Evolutionary conservation across 2,888 invertebrate genomes (phyloP).

Genomic region (Aphidius colemani): DNA sequence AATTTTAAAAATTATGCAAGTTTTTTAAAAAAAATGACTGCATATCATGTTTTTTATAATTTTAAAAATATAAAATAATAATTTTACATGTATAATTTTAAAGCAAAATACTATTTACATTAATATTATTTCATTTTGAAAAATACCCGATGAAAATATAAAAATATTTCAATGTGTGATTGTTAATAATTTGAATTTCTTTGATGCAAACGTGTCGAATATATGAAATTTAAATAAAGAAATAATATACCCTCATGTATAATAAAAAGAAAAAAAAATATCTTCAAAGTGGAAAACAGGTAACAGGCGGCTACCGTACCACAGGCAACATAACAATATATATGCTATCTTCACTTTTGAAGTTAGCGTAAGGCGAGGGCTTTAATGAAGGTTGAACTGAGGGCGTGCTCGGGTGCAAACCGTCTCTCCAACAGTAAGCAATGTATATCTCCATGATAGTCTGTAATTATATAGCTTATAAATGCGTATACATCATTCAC

Average conservation of each 20-base stretch:
- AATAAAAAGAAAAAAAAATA: conserved; percentile 26
- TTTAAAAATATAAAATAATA: no score
- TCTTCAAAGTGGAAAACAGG: conserved; percentile 32
- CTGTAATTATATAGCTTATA: conserved; percentile 50
- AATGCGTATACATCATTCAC: conserved; percentile 28
- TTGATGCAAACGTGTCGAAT: conserved; percentile 27
- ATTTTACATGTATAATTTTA: no score
- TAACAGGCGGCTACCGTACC: conserved; percentile 58
- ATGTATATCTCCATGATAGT: conserved; percentile 48
- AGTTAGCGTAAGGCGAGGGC: conserved; percentile 31
- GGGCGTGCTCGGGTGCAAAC: conserved; percentile 56
- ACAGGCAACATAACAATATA: conserved; percentile 22
- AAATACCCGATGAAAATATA: neutral
- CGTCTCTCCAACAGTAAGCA: conserved; percentile 49
- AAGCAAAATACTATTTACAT: neutral
- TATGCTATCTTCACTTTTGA: no score
- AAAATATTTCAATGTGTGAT: neutral
- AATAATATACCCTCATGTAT: conserved; percentile 11
- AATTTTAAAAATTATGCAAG: no score
- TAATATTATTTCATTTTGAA: neutral
- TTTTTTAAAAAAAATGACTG: no score
- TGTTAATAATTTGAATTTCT: neutral
- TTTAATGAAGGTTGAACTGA: conserved; percentile 58
- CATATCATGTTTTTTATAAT: no score
- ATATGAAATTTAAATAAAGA: conserved; percentile 10